phyloP scores from a whole-genome alignment of 2,888 invertebrate species.

The Blera fallax region DNA sequence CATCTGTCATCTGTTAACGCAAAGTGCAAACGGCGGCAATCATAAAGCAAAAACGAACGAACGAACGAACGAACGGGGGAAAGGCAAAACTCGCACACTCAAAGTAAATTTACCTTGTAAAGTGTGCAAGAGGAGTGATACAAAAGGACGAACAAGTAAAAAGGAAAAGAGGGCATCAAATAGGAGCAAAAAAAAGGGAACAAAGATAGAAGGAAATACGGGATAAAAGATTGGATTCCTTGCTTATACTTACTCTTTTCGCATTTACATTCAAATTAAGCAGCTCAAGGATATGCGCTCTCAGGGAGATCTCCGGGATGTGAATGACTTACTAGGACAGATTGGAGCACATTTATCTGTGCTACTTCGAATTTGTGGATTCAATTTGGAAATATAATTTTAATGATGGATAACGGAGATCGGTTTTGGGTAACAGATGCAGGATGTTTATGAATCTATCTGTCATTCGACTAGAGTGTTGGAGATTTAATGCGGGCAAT shows the following conservation, averaged over 20 bases:
- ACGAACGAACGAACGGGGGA: too few relatives aligned
- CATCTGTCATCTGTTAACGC: conserved; percentile 52
- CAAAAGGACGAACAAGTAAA: conserved; percentile 30
- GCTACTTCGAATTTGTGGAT: conserved; percentile 4
- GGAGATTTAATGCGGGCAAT: background rate
- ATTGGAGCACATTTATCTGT: conserved; percentile 32
- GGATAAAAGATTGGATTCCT: conserved; percentile 41
- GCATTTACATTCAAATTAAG: conserved; percentile 36
- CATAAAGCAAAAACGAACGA: background rate
- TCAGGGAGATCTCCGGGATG: background rate
- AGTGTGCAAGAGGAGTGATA: conserved; percentile 12
- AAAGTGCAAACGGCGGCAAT: conserved; percentile 41
- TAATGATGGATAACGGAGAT: background rate
- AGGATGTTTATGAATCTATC: background rate
- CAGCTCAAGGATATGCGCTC: conserved; percentile 33
- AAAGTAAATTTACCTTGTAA: conserved; percentile 67
- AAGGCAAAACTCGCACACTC: conserved; percentile 28
- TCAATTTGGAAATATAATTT: conserved; percentile 13
- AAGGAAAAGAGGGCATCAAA: background rate
- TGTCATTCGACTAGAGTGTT: background rate
- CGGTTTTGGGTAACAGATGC: background rate
- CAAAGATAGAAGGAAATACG: background rate
- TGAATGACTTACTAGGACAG: conserved; percentile 32
- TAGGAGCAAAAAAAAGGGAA: background rate
- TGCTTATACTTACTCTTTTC: conserved; percentile 10